Percentiles rank a stretch among this genome's conserved stretches.
phyloP scores from a whole-genome alignment of 2,113 vertebrate genomes.

The Tyrannus savana region DNA sequence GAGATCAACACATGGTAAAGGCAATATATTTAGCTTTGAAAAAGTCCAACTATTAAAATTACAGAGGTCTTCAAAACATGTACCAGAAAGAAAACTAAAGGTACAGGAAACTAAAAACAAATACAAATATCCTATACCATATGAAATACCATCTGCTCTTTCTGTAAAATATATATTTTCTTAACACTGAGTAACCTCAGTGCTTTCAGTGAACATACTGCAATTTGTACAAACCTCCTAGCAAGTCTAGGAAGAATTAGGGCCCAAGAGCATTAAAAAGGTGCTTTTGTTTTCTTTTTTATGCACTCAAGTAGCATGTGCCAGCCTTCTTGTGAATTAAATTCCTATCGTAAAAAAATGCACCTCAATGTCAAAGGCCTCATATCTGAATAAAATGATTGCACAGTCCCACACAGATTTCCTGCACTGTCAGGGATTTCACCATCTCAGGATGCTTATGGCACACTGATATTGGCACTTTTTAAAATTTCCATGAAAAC shows the following conservation, averaged over 20 bases:
- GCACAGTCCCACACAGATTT: background rate
- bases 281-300: background rate
- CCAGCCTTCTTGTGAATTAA: background rate
- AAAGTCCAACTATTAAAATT: slow-evolving; percentile 8
- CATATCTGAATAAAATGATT: background rate
- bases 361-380: background rate
- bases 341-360: background rate
- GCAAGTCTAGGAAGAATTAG: background rate
- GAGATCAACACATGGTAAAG: background rate
- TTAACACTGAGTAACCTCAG: background rate
- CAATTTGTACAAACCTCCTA: background rate
- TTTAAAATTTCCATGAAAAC: background rate
- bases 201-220: background rate
- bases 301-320: background rate
- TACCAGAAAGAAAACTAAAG: slow-evolving; percentile 12
- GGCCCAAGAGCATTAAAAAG: background rate
- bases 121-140: background rate
- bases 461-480: background rate
- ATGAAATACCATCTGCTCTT: background rate
- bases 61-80: background rate
- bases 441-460: background rate
- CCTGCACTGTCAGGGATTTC: background rate
- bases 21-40: background rate
- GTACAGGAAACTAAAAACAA: background rate
- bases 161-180: background rate